Conservation (phyloP, 23 tunicate species). For the Clavelina lepadiformis region DNA sequence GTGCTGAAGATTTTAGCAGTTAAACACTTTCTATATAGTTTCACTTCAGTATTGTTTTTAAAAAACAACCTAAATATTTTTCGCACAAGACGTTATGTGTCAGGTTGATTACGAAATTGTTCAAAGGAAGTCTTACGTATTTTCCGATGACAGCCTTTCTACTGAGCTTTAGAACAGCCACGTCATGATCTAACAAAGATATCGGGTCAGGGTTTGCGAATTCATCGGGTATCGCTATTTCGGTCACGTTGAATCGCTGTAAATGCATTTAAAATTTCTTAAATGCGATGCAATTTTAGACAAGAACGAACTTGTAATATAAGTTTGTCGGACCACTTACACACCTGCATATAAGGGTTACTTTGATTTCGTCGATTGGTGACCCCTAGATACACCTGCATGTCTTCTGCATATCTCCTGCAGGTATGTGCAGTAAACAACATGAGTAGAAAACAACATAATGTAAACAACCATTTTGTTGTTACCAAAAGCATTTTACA, state of each 20-base stretch:
- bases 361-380: conserved; percentile 6
- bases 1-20: too few relatives aligned
- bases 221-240: conserved; percentile 9
- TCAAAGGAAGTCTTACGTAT: conserved; percentile 28
- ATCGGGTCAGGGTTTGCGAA: background rate
- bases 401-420: background rate
- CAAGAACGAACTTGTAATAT: too few relatives aligned
- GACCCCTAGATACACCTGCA: conserved; percentile 22
- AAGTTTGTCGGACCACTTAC: too few relatives aligned
- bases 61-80: too few relatives aligned
- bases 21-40: too few relatives aligned
- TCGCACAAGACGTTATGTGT: background rate
- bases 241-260: conserved; percentile 25
- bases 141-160: conserved; percentile 31
- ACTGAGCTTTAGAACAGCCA: conserved; percentile 58
- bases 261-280: background rate
- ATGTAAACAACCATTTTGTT: too few relatives aligned
- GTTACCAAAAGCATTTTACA: conserved; percentile 9
- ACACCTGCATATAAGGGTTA: conserved; percentile 3
- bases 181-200: conserved; percentile 24
- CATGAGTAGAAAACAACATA: too few relatives aligned
- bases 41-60: too few relatives aligned
- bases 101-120: too few relatives aligned
- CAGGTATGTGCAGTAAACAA: background rate
- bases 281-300: too few relatives aligned